These are phyloP conservation scores for Anguilla marmorata DNA, from an alignment of 2,797 vertebrate species.

Conservation along the genomic window DNA sequence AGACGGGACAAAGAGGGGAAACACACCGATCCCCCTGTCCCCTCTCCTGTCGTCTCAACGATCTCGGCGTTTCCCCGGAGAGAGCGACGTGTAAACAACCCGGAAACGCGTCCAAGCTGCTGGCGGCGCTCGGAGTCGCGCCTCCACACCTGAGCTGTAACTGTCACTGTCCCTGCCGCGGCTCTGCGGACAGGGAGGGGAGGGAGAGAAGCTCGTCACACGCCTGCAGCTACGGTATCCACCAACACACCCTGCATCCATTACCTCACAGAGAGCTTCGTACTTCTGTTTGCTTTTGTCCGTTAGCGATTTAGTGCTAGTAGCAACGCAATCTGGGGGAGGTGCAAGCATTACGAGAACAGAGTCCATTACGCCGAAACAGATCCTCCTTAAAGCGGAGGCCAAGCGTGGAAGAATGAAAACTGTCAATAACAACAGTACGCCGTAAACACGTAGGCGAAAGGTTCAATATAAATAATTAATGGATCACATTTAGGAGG, in stretches of 20 bases:
- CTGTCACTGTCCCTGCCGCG: neutral
- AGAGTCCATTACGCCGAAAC: conserved; percentile 58
- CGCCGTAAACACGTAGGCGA: conserved; percentile 35
- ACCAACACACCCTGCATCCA: neutral
- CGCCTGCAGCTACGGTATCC: neutral
- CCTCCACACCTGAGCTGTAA: conserved; percentile 7
- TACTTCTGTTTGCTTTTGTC: conserved; percentile 2
- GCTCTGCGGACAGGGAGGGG: neutral
- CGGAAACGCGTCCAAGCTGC: neutral
- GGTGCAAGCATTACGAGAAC: conserved; percentile 39
- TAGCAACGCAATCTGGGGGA: conserved; percentile 35
- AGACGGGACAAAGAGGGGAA: neutral
- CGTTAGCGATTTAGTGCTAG: conserved; percentile 1
- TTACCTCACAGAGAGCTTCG: neutral
- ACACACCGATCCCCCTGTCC: neutral
- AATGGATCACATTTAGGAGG: conserved; percentile 43
- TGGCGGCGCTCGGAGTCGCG: neutral
- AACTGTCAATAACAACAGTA: neutral
- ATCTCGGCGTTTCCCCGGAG: neutral
- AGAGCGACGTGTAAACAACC: neutral
- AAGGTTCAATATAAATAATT: conserved; percentile 42
- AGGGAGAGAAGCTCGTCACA: neutral
- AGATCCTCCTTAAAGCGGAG: conserved; percentile 51
- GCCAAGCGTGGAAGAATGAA: conserved; percentile 24
- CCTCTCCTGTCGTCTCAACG: neutral